Percentiles rank a stretch among this genome's conserved stretches.
Evolutionary conservation across 92 coral and sea anemone genomes (phyloP).

Genomic region (Plumapathes pennacea): DNA sequence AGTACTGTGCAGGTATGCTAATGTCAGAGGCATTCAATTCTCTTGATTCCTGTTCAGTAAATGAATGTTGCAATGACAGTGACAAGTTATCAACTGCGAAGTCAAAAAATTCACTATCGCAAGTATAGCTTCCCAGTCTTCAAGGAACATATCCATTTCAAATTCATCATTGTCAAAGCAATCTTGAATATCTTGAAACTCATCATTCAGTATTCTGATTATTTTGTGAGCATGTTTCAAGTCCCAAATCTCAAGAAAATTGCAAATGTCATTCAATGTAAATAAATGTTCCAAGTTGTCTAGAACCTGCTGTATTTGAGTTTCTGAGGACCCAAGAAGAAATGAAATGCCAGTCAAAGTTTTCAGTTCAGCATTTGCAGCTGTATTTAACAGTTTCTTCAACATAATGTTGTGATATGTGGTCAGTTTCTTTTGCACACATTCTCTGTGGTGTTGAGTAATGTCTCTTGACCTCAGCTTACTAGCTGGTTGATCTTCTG

Average conservation of each 20-base stretch:
- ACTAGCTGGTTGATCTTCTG: slow-evolving; percentile 7
- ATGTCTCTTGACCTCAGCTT: slow-evolving; percentile 13
- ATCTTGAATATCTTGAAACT: slow-evolving; percentile 33
- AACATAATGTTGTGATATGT: slow-evolving; percentile 6
- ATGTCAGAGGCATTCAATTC: no score
- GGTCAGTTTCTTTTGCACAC: slow-evolving; percentile 2
- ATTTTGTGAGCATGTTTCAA: slow-evolving; percentile 44
- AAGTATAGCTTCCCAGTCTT: slow-evolving; percentile 21
- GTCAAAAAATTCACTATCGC: slow-evolving; percentile 17
- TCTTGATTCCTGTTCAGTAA: no score
- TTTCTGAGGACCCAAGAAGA: slow-evolving; percentile 29
- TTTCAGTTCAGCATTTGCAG: slow-evolving; percentile 36
- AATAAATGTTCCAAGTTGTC: slow-evolving; percentile 35
- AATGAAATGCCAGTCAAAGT: slow-evolving; percentile 27
- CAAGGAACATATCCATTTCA: slow-evolving; percentile 3
- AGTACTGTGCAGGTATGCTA: no score
- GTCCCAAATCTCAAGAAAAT: slow-evolving; percentile 48
- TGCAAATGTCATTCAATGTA: slow-evolving; percentile 29
- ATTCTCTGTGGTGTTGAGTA: slow-evolving; percentile 5
- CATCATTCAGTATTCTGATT: slow-evolving; percentile 18
- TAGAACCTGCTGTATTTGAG: slow-evolving; percentile 38
- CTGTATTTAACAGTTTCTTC: not conserved
- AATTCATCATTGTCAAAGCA: slow-evolving; percentile 3
- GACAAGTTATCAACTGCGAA: slow-evolving; percentile 26
- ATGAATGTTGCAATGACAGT: no score